Percentiles rank a stretch among this genome's conserved stretches.
Conservation (phyloP, 2,888 invertebrate genomes). For the Cephalotes varians region DNA sequence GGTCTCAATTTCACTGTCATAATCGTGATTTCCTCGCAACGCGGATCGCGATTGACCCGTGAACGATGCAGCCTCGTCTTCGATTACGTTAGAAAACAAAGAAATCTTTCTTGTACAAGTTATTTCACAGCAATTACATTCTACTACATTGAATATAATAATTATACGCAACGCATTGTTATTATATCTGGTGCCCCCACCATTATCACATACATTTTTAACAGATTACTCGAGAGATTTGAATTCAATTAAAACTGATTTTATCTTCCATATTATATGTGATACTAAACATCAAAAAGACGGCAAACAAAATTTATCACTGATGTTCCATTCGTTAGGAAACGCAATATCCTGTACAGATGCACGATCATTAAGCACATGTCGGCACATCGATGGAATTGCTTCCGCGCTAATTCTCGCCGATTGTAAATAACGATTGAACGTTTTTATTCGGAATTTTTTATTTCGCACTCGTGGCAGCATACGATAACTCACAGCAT, state of each 20-base stretch:
- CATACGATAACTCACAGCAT: conserved; percentile 4
- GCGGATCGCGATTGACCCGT: not conserved
- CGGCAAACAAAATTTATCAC: not conserved
- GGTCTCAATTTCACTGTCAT: conserved; percentile 46
- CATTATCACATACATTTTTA: not conserved
- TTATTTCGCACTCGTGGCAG: not conserved
- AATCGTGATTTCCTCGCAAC: conserved; percentile 33
- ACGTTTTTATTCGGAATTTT: conserved; percentile 7
- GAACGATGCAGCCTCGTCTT: not conserved
- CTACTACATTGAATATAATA: not conserved
- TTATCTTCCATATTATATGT: not conserved
- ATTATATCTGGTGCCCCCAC: not conserved
- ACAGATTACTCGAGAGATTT: conserved; percentile 4
- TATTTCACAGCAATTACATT: conserved; percentile 14
- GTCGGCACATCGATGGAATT: conserved; percentile 60
- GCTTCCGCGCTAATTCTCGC: conserved; percentile 57
- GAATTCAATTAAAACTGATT: not conserved
- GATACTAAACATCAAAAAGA: not conserved
- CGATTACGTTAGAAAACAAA: not conserved
- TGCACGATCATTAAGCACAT: conserved; percentile 65
- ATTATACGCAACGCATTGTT: conserved; percentile 4
- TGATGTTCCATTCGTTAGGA: conserved; percentile 7
- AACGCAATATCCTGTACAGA: not conserved
- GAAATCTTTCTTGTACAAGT: not conserved
- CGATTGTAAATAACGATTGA: conserved; percentile 15